Base-by-base conservation (phyloP, 2,113 vertebrate genomes). In the Phrynosoma blainvillii region DNA sequence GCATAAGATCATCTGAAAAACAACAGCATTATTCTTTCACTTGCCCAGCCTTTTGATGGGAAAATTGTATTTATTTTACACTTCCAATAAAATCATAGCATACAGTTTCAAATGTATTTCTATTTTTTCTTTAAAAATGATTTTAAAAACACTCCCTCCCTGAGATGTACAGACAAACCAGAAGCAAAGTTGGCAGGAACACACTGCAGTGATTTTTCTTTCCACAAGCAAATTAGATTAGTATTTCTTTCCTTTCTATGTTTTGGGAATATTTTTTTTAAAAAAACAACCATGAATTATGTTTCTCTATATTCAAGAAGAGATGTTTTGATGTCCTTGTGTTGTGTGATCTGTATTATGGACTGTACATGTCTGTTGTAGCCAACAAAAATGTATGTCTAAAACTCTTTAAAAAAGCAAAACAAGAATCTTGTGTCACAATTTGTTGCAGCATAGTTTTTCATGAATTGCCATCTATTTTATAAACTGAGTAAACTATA, bases 121-220 rank as follows among this genome's bases (percentile, higher is more conserved):
- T 5, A 47, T 47, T 47, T 70, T 70, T 27, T 27, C 21, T 27
- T 27, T 9, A 30, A 70, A 70, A 30, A 25, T 70, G 10, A 25
- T 4, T 27, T 70, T 70, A 70, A 70, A 70, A 68, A 68, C 65
- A 14, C 52, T 32, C 52, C 59, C 18, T 62, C 65, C 27, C 25
- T 30, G 27, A 90, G 85, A 88, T 92, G 93, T 92, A 90, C 70
- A 90, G 90, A 91, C 84, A 85, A 92, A 90, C 92, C 77, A 54
- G 84, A 32, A 70, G 5, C 16, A 74, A 36, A 52, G 74, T 30
- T 87, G 89, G 92, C 91, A 94, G 93, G 79, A 47, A 0, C 0
- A 84, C 84, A 92, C 89, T 95, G 93, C 92, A 87, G 84, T 62
- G 94, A 95, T 91, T 89, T 91, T 84, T 75, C 79, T 75, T 77